These are phyloP conservation scores for Chouioia cunea DNA, from an alignment of 2,888 invertebrate genomes.

Conservation along the genomic window DNA sequence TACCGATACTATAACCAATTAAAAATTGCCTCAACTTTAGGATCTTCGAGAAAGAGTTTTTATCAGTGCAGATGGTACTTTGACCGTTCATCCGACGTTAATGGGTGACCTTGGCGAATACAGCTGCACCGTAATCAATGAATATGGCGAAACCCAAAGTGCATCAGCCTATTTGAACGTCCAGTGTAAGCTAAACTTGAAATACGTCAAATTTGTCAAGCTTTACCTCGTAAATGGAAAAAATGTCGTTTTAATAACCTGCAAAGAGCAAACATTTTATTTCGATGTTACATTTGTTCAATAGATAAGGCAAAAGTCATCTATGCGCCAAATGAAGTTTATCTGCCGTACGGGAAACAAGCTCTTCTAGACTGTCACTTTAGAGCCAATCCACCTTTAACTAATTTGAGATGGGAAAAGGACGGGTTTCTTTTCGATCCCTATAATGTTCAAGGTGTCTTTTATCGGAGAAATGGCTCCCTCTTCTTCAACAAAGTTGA, in stretches of 20 bases:
- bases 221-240: no score
- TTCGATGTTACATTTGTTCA: conserved; percentile 53
- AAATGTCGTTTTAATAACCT: no score
- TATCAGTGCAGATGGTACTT: conserved; percentile 81
- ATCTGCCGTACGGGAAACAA: conserved; percentile 85
- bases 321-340: conserved; percentile 86
- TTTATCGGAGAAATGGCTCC: conserved; percentile 87
- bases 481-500: conserved; percentile 86
- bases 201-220: no score
- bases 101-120: conserved; percentile 91
- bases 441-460: conserved; percentile 88
- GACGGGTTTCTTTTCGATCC: conserved; percentile 92
- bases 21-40: conserved; percentile 63
- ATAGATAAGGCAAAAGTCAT: conserved; percentile 94
- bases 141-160: conserved; percentile 80
- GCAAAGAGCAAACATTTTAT: conserved; percentile 6
- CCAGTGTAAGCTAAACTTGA: conserved; percentile 86
- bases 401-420: conserved; percentile 92
- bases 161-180: conserved; percentile 91
- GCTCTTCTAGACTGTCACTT: conserved; percentile 92
- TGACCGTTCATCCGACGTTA: conserved; percentile 82
- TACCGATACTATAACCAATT: no score
- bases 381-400: conserved; percentile 90
- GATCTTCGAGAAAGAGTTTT: conserved; percentile 76
- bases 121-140: conserved; percentile 85